These are phyloP conservation scores for Horisme vitalbata DNA, from an alignment of 2,888 invertebrate genomes.

Conservation along the genomic window DNA sequence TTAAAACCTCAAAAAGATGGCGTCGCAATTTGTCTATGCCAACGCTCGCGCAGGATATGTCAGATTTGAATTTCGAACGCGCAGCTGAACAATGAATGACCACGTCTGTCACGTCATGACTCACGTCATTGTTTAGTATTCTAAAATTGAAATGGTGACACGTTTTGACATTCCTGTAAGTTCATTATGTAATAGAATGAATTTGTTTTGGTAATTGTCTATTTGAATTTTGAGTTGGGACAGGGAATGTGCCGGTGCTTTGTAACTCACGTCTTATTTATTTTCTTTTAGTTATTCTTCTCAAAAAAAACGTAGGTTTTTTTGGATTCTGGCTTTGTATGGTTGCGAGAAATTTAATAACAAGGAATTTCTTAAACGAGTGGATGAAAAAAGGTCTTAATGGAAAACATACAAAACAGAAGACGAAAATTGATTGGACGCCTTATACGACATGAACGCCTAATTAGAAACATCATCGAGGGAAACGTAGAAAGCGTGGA, in stretches of 20 bases:
- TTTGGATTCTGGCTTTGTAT: too few relatives aligned
- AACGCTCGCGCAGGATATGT: conserved; percentile 47
- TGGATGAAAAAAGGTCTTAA: too few relatives aligned
- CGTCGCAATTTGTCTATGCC: conserved; percentile 50
- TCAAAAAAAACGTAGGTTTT: too few relatives aligned
- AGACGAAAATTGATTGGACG: too few relatives aligned
- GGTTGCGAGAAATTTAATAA: too few relatives aligned
- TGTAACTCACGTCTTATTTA: neutral
- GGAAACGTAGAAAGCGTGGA: too few relatives aligned
- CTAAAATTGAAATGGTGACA: conserved; percentile 34
- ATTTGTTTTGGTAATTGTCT: conserved; percentile 20
- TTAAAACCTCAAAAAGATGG: conserved; percentile 38
- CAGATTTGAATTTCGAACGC: conserved; percentile 59
- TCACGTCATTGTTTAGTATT: conserved; percentile 24
- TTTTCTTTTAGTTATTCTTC: neutral
- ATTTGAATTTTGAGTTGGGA: conserved; percentile 17
- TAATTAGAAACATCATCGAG: too few relatives aligned
- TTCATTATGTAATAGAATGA: conserved; percentile 18
- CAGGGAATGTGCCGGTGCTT: conserved; percentile 2
- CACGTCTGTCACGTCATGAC: conserved; percentile 16
- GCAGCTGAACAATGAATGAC: conserved; percentile 22
- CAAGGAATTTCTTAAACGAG: too few relatives aligned
- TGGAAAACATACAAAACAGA: too few relatives aligned
- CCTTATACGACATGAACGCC: too few relatives aligned
- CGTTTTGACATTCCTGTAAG: conserved; percentile 43